Evolutionary conservation across 2,797 vertebrate genomes (phyloP).

Genomic region (Phoeniculus purpureus): DNA sequence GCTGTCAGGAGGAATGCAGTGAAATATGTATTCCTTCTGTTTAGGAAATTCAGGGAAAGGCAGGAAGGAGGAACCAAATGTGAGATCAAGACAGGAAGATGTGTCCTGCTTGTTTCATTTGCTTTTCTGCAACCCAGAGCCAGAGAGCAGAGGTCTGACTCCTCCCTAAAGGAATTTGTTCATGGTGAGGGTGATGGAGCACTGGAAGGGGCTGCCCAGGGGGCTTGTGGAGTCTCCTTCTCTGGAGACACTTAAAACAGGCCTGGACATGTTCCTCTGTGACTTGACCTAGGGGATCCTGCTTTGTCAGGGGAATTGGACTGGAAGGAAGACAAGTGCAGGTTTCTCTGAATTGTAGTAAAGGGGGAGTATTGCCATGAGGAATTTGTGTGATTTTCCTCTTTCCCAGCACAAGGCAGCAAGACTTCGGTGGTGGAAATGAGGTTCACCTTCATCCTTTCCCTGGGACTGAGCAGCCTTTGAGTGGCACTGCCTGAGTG

Average conservation of each 20-base stretch:
- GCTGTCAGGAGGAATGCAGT: background rate
- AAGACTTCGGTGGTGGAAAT: background rate
- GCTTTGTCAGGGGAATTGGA: no score
- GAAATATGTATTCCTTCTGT: conserved; percentile 39
- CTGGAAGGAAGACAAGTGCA: background rate
- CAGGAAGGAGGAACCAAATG: conserved; percentile 34
- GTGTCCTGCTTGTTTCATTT: background rate
- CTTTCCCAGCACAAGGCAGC: rapidly evolving
- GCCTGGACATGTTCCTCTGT: no score
- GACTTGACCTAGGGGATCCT: background rate
- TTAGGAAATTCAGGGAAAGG: conserved; percentile 1
- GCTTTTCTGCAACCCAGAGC: background rate
- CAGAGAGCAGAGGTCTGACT: background rate
- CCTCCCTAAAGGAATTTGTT: background rate
- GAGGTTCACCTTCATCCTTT: background rate
- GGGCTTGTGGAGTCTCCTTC: no score
- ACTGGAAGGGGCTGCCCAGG: no score
- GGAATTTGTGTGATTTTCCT: background rate
- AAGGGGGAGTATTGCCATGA: background rate
- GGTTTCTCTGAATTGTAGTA: background rate
- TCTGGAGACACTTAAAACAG: no score
- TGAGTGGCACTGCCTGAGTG: background rate
- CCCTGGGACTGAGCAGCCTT: rapidly evolving
- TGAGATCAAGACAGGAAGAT: background rate
- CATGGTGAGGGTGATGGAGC: no score